Percentiles rank a stretch among this genome's conserved stretches.
Conservation (phyloP, 1,140 invertebrate species). For the fruit fly (Drosophila melanogaster) region Release_6_plus_ISO1_MT NT_037436.4:1930001-1930500, state of each 20-base stretch:
- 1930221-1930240: constrained; percentile 73
- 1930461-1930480: constrained; percentile 5
- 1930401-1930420: constrained; percentile 76
- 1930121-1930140: background rate
- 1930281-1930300: constrained; percentile 7
- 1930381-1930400: constrained; percentile 66
- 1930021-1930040: constrained; percentile 84
- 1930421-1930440: constrained; percentile 71
- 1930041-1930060: constrained; percentile 79
- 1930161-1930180: constrained; percentile 77
- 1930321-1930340: constrained; percentile 61
- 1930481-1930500: constrained; percentile 11
- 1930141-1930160: constrained; percentile 66
- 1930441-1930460: constrained; percentile 42
- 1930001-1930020: constrained; percentile 80
- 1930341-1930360: constrained; percentile 31
- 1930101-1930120: background rate
- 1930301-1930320: constrained; percentile 3
- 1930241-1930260: constrained; percentile 81
- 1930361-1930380: constrained; percentile 77
- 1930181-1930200: constrained; percentile 12
- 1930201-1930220: constrained; percentile 29
- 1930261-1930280: constrained; percentile 56
- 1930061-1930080: constrained; percentile 49
- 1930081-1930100: constrained; percentile 34